phyloP scores from a whole-genome alignment of 2,888 invertebrate species.

The Entomobrya proxima region DNA sequence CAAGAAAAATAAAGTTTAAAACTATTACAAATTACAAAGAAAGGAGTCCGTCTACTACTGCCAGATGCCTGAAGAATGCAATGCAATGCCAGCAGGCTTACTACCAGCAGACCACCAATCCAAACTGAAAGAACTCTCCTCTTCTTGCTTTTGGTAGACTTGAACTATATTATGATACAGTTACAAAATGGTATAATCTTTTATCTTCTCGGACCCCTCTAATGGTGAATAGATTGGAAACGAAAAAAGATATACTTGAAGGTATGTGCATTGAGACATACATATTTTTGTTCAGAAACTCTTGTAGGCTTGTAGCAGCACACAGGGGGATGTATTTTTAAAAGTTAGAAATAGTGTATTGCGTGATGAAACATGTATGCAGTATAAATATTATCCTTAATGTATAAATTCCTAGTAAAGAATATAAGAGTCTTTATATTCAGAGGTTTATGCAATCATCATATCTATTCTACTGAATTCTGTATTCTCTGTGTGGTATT shows the following conservation, averaged over 20 bases:
- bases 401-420: too few relatives aligned
- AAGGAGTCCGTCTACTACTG: constrained; percentile 45
- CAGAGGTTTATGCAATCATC: too few relatives aligned
- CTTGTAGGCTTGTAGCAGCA: not conserved
- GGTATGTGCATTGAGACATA: not conserved
- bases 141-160: constrained; percentile 38
- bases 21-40: constrained; percentile 46
- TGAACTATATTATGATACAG: constrained; percentile 35
- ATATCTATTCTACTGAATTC: too few relatives aligned
- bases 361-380: too few relatives aligned
- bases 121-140: constrained; percentile 48
- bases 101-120: constrained; percentile 32
- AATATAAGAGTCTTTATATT: too few relatives aligned
- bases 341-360: too few relatives aligned
- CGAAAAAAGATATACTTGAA: constrained; percentile 18
- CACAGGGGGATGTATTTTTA: not conserved
- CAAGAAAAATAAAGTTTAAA: constrained; percentile 47
- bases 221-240: not conserved
- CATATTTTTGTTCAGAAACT: not conserved
- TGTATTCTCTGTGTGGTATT: too few relatives aligned
- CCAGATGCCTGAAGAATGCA: constrained; percentile 64
- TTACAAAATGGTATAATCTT: constrained; percentile 43
- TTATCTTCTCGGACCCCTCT: not conserved
- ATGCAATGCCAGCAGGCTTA: constrained; percentile 53
- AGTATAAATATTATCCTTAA: too few relatives aligned